phyloP scores from a whole-genome alignment of 2,888 invertebrate species.

The Polia nebulosa region DNA sequence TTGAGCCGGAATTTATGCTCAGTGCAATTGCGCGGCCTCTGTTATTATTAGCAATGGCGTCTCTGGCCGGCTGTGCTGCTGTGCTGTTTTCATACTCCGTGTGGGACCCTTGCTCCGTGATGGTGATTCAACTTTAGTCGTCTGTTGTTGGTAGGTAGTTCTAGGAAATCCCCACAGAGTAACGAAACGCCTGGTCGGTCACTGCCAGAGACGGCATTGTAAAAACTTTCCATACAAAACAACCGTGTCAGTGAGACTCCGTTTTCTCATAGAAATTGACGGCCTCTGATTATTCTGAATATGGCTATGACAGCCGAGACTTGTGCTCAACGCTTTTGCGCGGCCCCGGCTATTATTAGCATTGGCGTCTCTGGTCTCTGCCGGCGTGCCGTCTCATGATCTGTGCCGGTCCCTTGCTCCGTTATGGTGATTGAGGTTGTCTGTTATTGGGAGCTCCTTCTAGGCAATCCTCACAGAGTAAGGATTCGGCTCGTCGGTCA shows the following conservation, averaged over 20 bases:
- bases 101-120: slow-evolving; percentile 1
- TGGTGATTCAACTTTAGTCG: too few species aligned
- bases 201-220: too few species aligned
- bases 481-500: too few species aligned
- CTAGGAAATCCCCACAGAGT: too few species aligned
- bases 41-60: background rate
- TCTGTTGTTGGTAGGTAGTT: too few species aligned
- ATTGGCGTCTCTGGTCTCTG: background rate
- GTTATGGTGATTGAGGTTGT: too few species aligned
- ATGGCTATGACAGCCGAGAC: background rate
- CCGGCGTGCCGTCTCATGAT: background rate
- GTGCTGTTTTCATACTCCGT: background rate
- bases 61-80: background rate
- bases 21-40: background rate
- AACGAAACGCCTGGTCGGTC: too few species aligned
- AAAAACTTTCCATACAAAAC: too few species aligned
- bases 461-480: too few species aligned
- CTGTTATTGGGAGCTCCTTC: too few species aligned
- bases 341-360: background rate
- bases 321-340: background rate
- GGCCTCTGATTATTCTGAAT: background rate
- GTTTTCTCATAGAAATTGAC: too few species aligned
- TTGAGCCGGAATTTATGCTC: background rate
- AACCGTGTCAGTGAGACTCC: too few species aligned
- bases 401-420: background rate